These are phyloP conservation scores for Caretta caretta DNA, from an alignment of 2,113 vertebrate species.

Conservation along the genomic window DNA sequence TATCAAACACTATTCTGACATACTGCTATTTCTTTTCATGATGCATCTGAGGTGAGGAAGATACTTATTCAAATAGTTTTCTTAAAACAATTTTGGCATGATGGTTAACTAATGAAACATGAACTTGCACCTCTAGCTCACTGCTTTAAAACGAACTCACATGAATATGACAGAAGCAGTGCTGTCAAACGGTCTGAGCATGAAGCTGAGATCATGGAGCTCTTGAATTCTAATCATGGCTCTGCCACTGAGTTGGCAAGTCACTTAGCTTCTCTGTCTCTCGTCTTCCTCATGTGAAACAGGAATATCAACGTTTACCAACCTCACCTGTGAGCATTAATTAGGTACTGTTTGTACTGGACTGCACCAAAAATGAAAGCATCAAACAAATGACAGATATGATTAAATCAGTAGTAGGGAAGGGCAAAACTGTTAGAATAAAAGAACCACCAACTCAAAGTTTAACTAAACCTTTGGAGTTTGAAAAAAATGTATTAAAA, in stretches of 20 bases:
- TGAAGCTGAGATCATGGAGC: background rate
- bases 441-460: background rate
- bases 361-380: background rate
- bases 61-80: background rate
- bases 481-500: background rate
- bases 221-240: rapidly evolving
- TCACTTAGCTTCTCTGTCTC: background rate
- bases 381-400: background rate
- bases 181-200: background rate
- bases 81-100: rapidly evolving
- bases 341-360: background rate
- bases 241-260: background rate
- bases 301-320: background rate
- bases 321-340: background rate
- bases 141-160: background rate
- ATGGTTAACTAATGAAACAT: background rate
- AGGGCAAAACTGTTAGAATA: background rate
- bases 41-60: rapidly evolving
- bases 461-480: background rate
- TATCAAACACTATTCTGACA: background rate
- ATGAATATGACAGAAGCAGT: background rate
- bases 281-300: background rate
- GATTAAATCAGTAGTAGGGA: background rate
- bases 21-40: background rate
- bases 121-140: background rate